Base-by-base conservation (phyloP, 1,140 invertebrate species). In the Solen grandis region DNA sequence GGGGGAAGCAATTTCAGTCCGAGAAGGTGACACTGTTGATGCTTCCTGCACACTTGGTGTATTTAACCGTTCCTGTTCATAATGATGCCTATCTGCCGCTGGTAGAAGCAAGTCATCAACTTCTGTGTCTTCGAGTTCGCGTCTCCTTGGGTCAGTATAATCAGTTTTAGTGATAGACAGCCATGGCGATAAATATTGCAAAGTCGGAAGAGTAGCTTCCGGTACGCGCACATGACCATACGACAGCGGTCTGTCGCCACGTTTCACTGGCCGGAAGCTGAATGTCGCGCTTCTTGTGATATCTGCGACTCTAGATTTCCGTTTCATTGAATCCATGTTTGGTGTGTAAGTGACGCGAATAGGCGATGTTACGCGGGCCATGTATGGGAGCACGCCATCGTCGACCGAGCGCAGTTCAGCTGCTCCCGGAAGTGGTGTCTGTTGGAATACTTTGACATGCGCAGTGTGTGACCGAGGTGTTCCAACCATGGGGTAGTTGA, bases 111-210 rank as follows among this genome's bases (percentile, higher is more conserved):
- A 19, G 10, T 13, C 10, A 2, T 22, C 27, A 19, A 13, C 25
- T 14, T 31, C 46, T 0, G 33, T 1, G 54, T 54, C 22, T 54
- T 72, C 63, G n/a, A 14, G 16, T 14, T 69, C 22, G 14, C 41
- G 31, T n/a, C n/a, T n/a, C 29, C 65, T 50, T n/a, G 75, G 75
- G 22, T 78, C 75, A 16, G 38, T 29, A 29, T 25, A 78, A 38
- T 78, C 75, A 2, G 75, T 41, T 60, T 69, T 78, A n/a, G 75
- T 68, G 1, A 78, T 22, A 27, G 75, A 78, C 8, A 78, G 31
- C 75, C 75, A 78, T 22, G 75, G 75, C 0, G 75, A 78, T 0
- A 69, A 5, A 46, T 78, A 36, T 22, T 68, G 75, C 10, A 78
- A 33, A 5, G 75, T 78, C 22, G 74, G 29, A 25, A 69, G 41